phyloP scores from a whole-genome alignment of 2,797 vertebrate species.

The Manis crassicaudata region DNA sequence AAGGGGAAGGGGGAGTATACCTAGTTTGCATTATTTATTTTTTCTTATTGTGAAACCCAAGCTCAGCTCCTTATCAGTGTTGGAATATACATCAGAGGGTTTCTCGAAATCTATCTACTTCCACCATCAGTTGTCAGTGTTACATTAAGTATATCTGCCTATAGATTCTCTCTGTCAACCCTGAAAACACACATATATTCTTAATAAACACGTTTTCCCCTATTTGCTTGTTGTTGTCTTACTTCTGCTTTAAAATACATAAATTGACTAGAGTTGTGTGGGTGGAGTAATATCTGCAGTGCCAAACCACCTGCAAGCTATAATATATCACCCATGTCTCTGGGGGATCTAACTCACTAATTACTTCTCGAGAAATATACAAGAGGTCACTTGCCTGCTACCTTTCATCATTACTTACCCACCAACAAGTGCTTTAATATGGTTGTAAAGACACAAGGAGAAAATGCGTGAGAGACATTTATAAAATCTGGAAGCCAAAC shows the following conservation, averaged over 20 bases:
- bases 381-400: conserved; percentile 80
- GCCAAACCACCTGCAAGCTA: conserved; percentile 79
- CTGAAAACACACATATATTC: conserved; percentile 68
- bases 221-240: conserved; percentile 61
- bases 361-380: conserved; percentile 82
- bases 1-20: conserved; percentile 77
- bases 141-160: conserved; percentile 67
- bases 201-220: conserved; percentile 77
- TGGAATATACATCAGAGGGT: conserved; percentile 80
- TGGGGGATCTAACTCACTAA: conserved; percentile 78
- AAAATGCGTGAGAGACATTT: conserved; percentile 73
- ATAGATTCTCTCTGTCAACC: conserved; percentile 65
- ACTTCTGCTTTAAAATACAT: conserved; percentile 76
- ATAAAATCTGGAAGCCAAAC: conserved; percentile 62
- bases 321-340: conserved; percentile 82
- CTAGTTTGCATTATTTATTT: conserved; percentile 76
- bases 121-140: conserved; percentile 76
- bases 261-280: conserved; percentile 78
- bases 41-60: conserved; percentile 81
- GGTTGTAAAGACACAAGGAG: conserved; percentile 57
- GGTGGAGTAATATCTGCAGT: conserved; percentile 75
- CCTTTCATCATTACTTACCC: conserved; percentile 81
- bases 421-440: conserved; percentile 76
- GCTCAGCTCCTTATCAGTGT: conserved; percentile 77
- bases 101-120: conserved; percentile 77